A percentile compares a stretch with the other conserved stretches of the same genome.
Conservation (phyloP, 2,888 invertebrate species). For the Arge pagana region DNA sequence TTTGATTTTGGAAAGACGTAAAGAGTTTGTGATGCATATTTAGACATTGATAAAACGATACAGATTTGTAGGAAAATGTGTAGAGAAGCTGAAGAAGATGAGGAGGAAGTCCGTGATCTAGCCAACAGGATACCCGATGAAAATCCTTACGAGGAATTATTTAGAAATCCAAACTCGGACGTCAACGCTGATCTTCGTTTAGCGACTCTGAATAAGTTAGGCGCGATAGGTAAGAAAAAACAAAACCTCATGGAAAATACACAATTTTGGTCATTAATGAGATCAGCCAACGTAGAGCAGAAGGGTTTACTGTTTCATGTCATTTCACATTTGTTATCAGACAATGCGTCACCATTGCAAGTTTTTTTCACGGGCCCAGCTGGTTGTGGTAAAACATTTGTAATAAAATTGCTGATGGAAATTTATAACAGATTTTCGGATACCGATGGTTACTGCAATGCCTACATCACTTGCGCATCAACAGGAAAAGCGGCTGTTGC, state of each 20-base stretch:
- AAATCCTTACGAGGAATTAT: conserved; percentile 33
- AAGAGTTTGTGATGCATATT: conserved; percentile 47
- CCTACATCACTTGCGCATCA: conserved; percentile 46
- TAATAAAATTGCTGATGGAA: conserved; percentile 53
- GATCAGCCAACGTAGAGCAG: conserved; percentile 33
- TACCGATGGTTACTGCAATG: conserved; percentile 47
- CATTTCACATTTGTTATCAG: conserved; percentile 20
- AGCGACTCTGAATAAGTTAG: conserved; percentile 35
- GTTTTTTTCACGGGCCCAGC: conserved; percentile 41
- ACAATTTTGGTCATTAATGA: conserved; percentile 33
- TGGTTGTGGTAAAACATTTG: conserved; percentile 47
- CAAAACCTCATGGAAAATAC: conserved; percentile 37
- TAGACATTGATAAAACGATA: conserved; percentile 43
- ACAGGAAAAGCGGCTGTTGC: conserved; percentile 44
- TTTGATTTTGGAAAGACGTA: conserved; percentile 38
- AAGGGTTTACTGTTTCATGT: conserved; percentile 32
- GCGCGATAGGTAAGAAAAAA: conserved; percentile 36
- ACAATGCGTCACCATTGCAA: conserved; percentile 28
- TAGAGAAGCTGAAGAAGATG: conserved; percentile 19
- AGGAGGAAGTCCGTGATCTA: conserved; percentile 28
- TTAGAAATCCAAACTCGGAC: conserved; percentile 32
- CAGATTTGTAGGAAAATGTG: conserved; percentile 25
- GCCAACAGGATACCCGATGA: conserved; percentile 26
- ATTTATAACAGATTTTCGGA: conserved; percentile 51
- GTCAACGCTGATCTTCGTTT: conserved; percentile 34